A percentile compares a stretch with the other conserved stretches of the same genome.
These are phyloP conservation scores for Haliclona indistincta DNA, from an alignment of 37 sponge, comb jelly and placozoan species.

Conservation along the genomic window DNA sequence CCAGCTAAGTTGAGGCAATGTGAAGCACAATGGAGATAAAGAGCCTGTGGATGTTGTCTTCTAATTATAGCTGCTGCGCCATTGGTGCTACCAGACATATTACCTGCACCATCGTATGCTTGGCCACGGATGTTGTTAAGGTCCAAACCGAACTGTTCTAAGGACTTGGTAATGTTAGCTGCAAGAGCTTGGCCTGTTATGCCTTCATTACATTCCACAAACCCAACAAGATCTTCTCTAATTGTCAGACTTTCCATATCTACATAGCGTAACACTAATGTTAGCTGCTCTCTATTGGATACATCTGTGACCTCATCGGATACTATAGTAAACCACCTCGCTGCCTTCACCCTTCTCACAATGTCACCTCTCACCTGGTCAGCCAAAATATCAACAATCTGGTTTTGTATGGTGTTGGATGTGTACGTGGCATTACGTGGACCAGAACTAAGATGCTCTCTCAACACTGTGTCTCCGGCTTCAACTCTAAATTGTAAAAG, in stretches of 20 bases:
- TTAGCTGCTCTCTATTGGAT: slow-evolving; percentile 69
- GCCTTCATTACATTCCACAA: slow-evolving; percentile 55
- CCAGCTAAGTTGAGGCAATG: slow-evolving; percentile 53
- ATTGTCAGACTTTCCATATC: slow-evolving; percentile 19
- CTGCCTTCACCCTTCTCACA: slow-evolving; percentile 21
- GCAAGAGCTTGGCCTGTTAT: slow-evolving; percentile 65
- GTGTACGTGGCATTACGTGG: slow-evolving; percentile 61
- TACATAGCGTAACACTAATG: slow-evolving; percentile 67
- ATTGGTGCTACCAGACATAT: slow-evolving; percentile 43
- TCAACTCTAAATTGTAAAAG: slow-evolving; percentile 37
- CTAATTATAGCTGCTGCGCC: slow-evolving; percentile 45
- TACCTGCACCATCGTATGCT: slow-evolving; percentile 79
- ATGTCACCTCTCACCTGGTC: slow-evolving; percentile 30
- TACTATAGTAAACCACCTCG: slow-evolving; percentile 41
- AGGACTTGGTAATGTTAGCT: slow-evolving; percentile 31
- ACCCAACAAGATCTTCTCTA: slow-evolving; percentile 56
- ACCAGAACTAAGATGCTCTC: slow-evolving; percentile 42
- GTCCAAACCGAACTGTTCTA: slow-evolving; percentile 32
- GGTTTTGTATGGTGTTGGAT: slow-evolving; percentile 49
- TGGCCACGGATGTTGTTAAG: slow-evolving; percentile 64
- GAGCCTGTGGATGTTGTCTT: slow-evolving; percentile 33
- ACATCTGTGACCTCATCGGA: slow-evolving; percentile 65
- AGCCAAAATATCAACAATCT: slow-evolving; percentile 43
- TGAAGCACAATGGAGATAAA: slow-evolving; percentile 57
- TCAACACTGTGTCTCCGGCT: slow-evolving; percentile 56